Evolutionary conservation across 2,113 vertebrate species (phyloP).

Genomic region (Brachionichthys hirsutus): DNA sequence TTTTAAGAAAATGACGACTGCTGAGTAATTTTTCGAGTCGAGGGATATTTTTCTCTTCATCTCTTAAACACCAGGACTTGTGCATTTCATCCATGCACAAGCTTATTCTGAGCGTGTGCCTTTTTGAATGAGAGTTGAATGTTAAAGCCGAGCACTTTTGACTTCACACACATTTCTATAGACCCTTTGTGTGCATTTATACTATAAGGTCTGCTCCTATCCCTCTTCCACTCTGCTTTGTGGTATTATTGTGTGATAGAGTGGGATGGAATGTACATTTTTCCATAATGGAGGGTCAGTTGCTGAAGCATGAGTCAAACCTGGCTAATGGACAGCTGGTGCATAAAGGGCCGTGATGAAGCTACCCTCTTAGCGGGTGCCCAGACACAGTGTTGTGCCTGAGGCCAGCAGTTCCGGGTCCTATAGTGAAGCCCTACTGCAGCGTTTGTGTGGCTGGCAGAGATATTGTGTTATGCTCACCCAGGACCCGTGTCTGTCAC

Average conservation of each 20-base stretch:
- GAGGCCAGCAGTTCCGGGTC: slow-evolving; percentile 8
- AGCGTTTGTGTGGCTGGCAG: slow-evolving; percentile 4
- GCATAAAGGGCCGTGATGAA: slow-evolving; percentile 40
- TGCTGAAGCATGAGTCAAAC: slow-evolving; percentile 54
- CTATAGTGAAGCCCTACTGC: slow-evolving; percentile 4
- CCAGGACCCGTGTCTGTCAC: not conserved
- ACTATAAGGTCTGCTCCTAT: slow-evolving; percentile 12
- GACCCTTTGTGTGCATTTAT: slow-evolving; percentile 16
- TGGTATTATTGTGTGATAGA: slow-evolving; percentile 45
- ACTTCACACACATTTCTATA: slow-evolving; percentile 28
- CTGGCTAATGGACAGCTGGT: slow-evolving; percentile 56
- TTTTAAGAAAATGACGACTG: slow-evolving; percentile 22
- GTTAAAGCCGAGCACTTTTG: slow-evolving; percentile 32
- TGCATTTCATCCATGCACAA: slow-evolving; percentile 55
- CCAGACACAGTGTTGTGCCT: slow-evolving; percentile 14
- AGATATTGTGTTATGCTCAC: slow-evolving; percentile 2
- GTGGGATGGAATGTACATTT: slow-evolving; percentile 67
- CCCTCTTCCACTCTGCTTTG: slow-evolving; percentile 26
- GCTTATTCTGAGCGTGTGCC: slow-evolving; percentile 49
- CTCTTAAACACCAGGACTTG: slow-evolving; percentile 35
- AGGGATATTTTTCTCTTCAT: slow-evolving; percentile 49
- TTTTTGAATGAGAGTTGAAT: slow-evolving; percentile 48
- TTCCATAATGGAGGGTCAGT: slow-evolving; percentile 57
- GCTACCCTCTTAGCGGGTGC: slow-evolving; percentile 33
- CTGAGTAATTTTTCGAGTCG: slow-evolving; percentile 40